These are phyloP conservation scores for Caenorhabditis doughertyi DNA, from an alignment of 2,888 invertebrate genomes.

Conservation along the genomic window DNA sequence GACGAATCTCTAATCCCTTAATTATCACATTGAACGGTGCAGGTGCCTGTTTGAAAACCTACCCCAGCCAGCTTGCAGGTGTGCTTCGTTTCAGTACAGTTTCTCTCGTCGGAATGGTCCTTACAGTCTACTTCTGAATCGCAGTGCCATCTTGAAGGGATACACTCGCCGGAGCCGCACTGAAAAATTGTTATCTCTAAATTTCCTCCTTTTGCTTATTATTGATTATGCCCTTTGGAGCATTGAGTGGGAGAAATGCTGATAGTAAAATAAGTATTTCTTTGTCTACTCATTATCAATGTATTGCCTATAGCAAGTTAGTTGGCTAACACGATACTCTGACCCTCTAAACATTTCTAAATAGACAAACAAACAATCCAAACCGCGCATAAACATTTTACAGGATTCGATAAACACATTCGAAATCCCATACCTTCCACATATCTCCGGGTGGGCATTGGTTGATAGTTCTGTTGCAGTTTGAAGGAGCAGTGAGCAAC, in stretches of 20 bases:
- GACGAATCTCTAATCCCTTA: not conserved
- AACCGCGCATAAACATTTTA: constrained; percentile 31
- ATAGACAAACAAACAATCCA: constrained; percentile 38
- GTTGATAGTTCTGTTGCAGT: constrained; percentile 37
- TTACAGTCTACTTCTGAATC: constrained; percentile 81
- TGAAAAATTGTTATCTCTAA: constrained; percentile 49
- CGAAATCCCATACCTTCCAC: constrained; percentile 57
- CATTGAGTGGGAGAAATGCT: constrained; percentile 30
- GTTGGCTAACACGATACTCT: constrained; percentile 19
- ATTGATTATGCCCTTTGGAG: too few relatives aligned
- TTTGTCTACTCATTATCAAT: constrained; percentile 8
- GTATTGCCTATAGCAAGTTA: not conserved
- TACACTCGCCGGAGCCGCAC: constrained; percentile 78
- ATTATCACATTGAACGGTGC: not conserved
- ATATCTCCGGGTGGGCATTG: constrained; percentile 44
- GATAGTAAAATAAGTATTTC: constrained; percentile 3
- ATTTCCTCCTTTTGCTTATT: constrained; percentile 2
- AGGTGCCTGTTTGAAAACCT: constrained; percentile 13
- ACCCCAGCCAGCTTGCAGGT: constrained; percentile 58
- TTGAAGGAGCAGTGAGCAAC: not conserved
- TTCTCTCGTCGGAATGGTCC: constrained; percentile 78
- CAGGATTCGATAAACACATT: constrained; percentile 24
- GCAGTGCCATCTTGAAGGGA: constrained; percentile 78
- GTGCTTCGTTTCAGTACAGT: constrained; percentile 63
- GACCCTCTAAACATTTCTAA: constrained; percentile 22